Evolutionary conservation across 2,113 vertebrate genomes (phyloP), one percentile per base, ranked within the genome.

Genomic region (Xenopus laevis): DNA sequence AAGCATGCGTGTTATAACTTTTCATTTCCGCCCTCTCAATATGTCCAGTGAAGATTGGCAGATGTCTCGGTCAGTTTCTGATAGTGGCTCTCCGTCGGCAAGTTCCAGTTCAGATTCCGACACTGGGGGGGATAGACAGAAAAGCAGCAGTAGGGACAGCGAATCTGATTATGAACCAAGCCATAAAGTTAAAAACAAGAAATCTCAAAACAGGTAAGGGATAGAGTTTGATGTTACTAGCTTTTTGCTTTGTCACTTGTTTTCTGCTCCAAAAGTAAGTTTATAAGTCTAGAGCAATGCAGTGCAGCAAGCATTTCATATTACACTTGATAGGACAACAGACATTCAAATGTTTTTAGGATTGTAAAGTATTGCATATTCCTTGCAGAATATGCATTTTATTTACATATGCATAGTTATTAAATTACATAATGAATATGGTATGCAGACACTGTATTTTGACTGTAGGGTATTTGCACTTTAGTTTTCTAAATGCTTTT

Each of bases 111-210:
- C 92, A 1, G 92, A 92, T 62, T 94, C 93, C 11, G 92, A 94
- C 79, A 91, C 91, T 0, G 95, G 94, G 72, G 92, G 93, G 57
- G 94, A 89, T 52, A 83, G 78, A 78, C 86, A 85, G 78, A 91
- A 85, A 90, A 95, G 87, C 78, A 91, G 86, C 78, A 94, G 92
- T 72, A 94, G 97, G n/a, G 96, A 96, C 79, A 97, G 96, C 0
- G 95, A 94, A 69, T 99, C 97, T 62, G 97, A 99, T 84, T 98
- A 98, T 81, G 96, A 99, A 79, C 97, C 97, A 47, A 95, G 95
- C 90, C 95, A 92, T 83, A 96, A 95, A 87, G 92, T 96, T 64
- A 98, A 95, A 87, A 97, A 93, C 86, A 92, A 92, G 79, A 98
- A 98, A 81, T 94, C 94, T 81, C 93, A 93, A 77, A 93, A 88